These are phyloP conservation scores for Lepidocolaptes lacrymiger DNA, from an alignment of 2,797 vertebrate species.

Conservation along the genomic window DNA sequence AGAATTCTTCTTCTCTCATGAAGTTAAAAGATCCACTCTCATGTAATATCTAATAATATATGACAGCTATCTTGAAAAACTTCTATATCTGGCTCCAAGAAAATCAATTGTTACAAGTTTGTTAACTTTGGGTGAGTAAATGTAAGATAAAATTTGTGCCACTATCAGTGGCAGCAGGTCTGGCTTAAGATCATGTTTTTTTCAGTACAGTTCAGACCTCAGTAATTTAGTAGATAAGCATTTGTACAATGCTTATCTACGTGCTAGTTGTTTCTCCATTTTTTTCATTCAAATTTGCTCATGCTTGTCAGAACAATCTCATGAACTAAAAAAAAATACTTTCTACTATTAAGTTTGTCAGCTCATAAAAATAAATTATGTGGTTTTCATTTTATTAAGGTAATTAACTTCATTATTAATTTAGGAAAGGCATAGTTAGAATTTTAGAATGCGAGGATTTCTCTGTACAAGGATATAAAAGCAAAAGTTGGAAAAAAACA, in stretches of 20 bases:
- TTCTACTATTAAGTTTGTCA: not conserved
- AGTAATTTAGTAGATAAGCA: no score
- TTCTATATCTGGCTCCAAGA: not conserved
- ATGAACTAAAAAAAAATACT: not conserved
- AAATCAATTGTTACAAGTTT: not conserved
- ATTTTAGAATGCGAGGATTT: not conserved
- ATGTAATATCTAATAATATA: not conserved
- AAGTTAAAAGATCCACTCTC: not conserved
- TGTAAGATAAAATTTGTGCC: not conserved
- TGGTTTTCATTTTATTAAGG: not conserved
- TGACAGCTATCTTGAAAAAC: not conserved
- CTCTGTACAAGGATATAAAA: not conserved
- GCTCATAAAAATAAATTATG: not conserved
- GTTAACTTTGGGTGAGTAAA: not conserved
- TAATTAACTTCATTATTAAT: not conserved
- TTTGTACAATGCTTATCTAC: not conserved
- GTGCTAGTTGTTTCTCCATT: not conserved
- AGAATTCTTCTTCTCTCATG: not conserved
- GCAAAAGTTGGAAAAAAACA: not conserved
- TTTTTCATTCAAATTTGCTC: not conserved
- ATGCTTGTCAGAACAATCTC: not conserved
- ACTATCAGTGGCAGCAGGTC: not conserved
- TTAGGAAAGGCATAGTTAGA: not conserved
- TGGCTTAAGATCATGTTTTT: not conserved
- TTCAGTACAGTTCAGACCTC: not conserved